These are phyloP conservation scores for Caradrina clavipalpis DNA, from an alignment of 2,888 invertebrate genomes.

Conservation along the genomic window DNA sequence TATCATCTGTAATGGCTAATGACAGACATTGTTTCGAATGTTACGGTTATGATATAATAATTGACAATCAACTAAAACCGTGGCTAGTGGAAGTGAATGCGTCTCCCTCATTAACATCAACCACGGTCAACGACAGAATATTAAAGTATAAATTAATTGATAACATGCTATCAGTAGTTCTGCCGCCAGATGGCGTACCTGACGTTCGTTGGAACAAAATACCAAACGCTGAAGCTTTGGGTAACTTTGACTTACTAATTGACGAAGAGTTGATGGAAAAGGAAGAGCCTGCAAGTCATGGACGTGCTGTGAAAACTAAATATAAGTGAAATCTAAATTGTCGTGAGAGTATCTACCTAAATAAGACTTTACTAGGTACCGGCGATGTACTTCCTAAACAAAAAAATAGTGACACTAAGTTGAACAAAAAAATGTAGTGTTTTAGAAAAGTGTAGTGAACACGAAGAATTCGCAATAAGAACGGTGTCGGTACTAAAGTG, in stretches of 20 bases:
- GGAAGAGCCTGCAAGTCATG: conserved; percentile 86
- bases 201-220: conserved; percentile 97
- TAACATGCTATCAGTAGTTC: conserved; percentile 97
- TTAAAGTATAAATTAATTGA: conserved; percentile 98
- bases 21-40: conserved; percentile 98
- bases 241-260: conserved; percentile 95
- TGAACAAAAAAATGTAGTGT: conserved; percentile 28
- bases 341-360: background rate
- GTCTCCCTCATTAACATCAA: conserved; percentile 98
- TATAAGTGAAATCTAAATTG: conserved; percentile 56
- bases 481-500: background rate
- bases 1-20: conserved; percentile 97
- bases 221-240: conserved; percentile 93
- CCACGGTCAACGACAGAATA: conserved; percentile 98
- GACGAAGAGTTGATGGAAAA: conserved; percentile 95
- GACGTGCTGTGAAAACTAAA: conserved; percentile 72
- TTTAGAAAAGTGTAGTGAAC: conserved; percentile 12
- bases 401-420: background rate
- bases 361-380: background rate
- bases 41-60: conserved; percentile 99
- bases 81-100: conserved; percentile 99
- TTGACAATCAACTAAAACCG: conserved; percentile 98
- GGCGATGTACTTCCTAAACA: background rate
- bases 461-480: conserved; percentile 2
- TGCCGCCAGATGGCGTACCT: conserved; percentile 97